These are phyloP conservation scores for Campoplex nolae DNA, from an alignment of 2,888 invertebrate genomes.

Conservation along the genomic window DNA sequence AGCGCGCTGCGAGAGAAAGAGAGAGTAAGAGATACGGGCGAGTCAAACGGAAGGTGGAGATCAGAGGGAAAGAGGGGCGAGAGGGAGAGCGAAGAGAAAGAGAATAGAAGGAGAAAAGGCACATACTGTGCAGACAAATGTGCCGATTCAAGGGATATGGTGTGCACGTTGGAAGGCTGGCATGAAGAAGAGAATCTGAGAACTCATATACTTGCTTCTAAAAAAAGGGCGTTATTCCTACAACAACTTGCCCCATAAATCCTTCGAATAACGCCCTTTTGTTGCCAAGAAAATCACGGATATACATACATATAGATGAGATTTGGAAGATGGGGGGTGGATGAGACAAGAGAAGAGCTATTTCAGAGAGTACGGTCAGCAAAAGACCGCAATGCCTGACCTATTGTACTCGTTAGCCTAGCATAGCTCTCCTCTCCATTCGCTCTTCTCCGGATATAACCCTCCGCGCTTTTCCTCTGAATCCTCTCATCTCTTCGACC, in stretches of 20 bases:
- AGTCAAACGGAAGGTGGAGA: slow-evolving; percentile 22
- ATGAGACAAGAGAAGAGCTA: slow-evolving; percentile 60
- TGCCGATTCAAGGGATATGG: slow-evolving; percentile 55
- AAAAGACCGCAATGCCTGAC: slow-evolving; percentile 79
- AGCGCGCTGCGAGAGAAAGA: slow-evolving; percentile 6
- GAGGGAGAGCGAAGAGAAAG: slow-evolving; percentile 9
- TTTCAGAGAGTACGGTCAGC: slow-evolving; percentile 76
- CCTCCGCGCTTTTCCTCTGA: slow-evolving; percentile 64
- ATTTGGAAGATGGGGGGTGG: not conserved
- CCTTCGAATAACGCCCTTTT: slow-evolving; percentile 11
- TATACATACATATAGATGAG: not conserved
- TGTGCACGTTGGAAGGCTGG: slow-evolving; percentile 5
- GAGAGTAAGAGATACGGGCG: slow-evolving; percentile 11
- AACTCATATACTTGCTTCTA: slow-evolving; percentile 9
- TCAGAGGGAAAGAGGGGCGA: slow-evolving; percentile 38
- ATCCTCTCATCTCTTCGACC: slow-evolving; percentile 42
- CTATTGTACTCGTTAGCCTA: slow-evolving; percentile 79
- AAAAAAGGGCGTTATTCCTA: slow-evolving; percentile 21
- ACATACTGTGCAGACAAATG: slow-evolving; percentile 44
- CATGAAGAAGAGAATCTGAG: slow-evolving; percentile 27
- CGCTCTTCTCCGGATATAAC: slow-evolving; percentile 66
- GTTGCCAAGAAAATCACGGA: not conserved
- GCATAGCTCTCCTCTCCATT: slow-evolving; percentile 62
- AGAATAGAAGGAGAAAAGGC: slow-evolving; percentile 21
- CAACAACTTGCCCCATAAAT: not conserved